phyloP scores from a whole-genome alignment of 2,888 invertebrate genomes.

The Mechanitis mazaeus region DNA sequence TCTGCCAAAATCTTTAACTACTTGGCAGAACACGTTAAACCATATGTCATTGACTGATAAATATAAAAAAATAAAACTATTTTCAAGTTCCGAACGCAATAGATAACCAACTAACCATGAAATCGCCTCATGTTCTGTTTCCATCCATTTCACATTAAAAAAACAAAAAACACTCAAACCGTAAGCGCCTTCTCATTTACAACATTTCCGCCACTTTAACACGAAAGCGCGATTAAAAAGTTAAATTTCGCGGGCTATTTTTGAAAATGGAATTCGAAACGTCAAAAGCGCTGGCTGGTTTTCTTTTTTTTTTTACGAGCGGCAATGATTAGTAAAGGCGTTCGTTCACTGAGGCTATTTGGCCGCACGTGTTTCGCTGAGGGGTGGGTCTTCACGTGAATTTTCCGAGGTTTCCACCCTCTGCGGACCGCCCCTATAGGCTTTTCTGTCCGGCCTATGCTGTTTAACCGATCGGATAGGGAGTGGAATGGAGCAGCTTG shows the following conservation, averaged over 20 bases:
- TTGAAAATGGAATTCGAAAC: constrained; percentile 51
- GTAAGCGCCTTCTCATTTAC: constrained; percentile 55
- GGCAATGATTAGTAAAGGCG: constrained; percentile 70
- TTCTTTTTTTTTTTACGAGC: constrained; percentile 60
- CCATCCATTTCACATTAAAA: constrained; percentile 62
- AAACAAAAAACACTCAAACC: constrained; percentile 49
- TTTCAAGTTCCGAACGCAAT: constrained; percentile 19
- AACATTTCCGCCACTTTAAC: constrained; percentile 52
- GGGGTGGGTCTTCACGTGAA: constrained; percentile 74
- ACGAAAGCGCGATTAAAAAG: constrained; percentile 31
- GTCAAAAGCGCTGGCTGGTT: constrained; percentile 47
- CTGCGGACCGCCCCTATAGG: constrained; percentile 76
- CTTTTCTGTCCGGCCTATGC: constrained; percentile 77
- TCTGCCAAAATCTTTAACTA: not conserved
- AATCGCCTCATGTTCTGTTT: constrained; percentile 66
- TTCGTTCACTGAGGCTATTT: constrained; percentile 69
- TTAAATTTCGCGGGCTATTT: constrained; percentile 34
- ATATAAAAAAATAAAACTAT: constrained; percentile 10
- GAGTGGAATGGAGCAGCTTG: constrained; percentile 50
- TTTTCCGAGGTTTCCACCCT: constrained; percentile 77
- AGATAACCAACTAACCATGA: constrained; percentile 67
- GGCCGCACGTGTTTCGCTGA: constrained; percentile 65
- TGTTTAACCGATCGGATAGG: constrained; percentile 71
- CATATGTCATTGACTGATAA: constrained; percentile 12
- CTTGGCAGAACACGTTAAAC: not conserved